Percentiles rank a stretch among this genome's conserved stretches.
Conservation (phyloP, 2,888 invertebrate species). For the Caenorhabditis zanzibari region DNA sequence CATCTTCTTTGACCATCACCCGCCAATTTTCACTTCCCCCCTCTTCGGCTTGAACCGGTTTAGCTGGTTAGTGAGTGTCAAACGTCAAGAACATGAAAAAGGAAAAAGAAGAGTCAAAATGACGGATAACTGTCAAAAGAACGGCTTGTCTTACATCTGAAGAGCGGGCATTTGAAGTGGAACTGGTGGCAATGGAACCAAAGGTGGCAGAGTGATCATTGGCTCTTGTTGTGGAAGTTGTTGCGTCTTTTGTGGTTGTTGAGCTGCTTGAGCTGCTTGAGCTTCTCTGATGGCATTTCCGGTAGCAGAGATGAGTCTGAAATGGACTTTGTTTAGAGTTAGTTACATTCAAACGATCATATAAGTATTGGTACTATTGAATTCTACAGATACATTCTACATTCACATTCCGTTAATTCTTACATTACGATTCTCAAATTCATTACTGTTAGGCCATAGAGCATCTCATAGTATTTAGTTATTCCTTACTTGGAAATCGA, state of each 20-base stretch:
- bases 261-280: conserved; percentile 52
- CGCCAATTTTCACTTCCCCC: conserved; percentile 45
- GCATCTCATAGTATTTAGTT: not conserved
- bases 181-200: conserved; percentile 58
- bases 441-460: not conserved
- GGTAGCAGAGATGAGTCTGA: conserved; percentile 63
- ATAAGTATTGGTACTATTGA: too few relatives aligned
- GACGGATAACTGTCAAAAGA: conserved; percentile 31
- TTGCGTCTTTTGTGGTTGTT: conserved; percentile 35
- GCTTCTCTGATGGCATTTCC: conserved; percentile 63
- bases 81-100: conserved; percentile 42
- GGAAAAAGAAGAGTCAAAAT: conserved; percentile 10
- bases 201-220: conserved; percentile 57
- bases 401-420: not conserved
- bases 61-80: conserved; percentile 42
- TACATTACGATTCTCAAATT: not conserved
- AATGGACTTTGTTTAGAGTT: conserved; percentile 9
- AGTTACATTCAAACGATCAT: not conserved
- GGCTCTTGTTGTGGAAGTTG: conserved; percentile 52
- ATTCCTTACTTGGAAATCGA: conserved; percentile 60
- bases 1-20: conserved; percentile 30
- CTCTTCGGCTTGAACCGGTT: conserved; percentile 37
- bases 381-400: not conserved
- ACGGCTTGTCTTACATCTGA: conserved; percentile 40
- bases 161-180: conserved; percentile 56